These are phyloP conservation scores for Galagoides demidoff DNA, from an alignment of 2,797 vertebrate genomes.

Conservation along the genomic window DNA sequence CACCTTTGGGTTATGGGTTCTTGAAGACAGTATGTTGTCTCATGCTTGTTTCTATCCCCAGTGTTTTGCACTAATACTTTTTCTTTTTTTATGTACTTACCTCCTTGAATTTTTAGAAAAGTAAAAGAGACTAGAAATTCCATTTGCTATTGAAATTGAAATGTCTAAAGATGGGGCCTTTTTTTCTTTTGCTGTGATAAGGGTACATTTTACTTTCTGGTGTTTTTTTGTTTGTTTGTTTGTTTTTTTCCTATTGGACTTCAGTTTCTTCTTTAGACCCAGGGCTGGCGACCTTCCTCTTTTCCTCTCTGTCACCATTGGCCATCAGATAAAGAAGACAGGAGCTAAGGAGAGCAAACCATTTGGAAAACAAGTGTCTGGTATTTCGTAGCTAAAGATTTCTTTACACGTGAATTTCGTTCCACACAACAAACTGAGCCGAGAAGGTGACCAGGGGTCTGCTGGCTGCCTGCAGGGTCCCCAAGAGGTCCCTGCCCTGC, in stretches of 20 bases:
- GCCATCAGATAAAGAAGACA: not conserved
- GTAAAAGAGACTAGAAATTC: not conserved
- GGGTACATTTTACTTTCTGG: not conserved
- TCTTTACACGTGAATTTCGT: not conserved
- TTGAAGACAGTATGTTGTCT: rapidly evolving
- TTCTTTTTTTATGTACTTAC: not conserved
- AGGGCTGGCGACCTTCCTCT: not conserved
- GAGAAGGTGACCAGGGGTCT: not conserved
- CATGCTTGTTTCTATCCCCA: not conserved
- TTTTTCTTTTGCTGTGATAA: not conserved
- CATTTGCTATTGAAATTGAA: not conserved
- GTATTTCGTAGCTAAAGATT: not conserved
- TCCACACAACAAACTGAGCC: not conserved
- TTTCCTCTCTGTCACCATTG: not conserved
- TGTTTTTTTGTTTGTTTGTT: no score
- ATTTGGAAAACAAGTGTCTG: not conserved
- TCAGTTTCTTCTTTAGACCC: not conserved
- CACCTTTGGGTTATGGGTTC: not conserved
- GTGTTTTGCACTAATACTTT: not conserved
- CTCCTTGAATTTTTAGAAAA: not conserved
- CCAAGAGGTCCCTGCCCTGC: no score
- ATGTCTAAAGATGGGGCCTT: not conserved
- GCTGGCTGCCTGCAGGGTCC: not conserved
- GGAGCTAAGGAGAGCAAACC: not conserved
- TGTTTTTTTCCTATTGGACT: no score